Evolutionary conservation across 2,888 invertebrate species (phyloP).

Genomic region (Polydrusus cervinus): DNA sequence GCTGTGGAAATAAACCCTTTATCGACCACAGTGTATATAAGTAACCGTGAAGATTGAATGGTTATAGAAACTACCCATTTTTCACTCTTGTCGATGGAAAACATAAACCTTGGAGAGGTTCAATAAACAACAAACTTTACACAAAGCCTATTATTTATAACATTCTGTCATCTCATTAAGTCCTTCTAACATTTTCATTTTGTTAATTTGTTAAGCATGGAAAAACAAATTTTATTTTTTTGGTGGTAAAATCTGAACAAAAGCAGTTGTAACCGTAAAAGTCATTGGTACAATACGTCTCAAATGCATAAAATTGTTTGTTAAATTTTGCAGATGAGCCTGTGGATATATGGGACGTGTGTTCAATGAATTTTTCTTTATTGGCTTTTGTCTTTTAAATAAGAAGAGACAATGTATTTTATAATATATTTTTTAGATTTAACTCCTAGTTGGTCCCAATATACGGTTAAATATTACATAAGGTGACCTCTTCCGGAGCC

Average conservation of each 20-base stretch:
- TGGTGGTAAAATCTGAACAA: constrained; percentile 23
- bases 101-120: constrained; percentile 9
- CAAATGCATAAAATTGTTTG: constrained; percentile 25
- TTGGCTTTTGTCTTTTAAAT: constrained; percentile 22
- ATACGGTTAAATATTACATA: too few relatives aligned
- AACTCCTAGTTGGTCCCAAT: too few relatives aligned
- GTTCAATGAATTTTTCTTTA: constrained; percentile 19
- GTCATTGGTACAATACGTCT: constrained; percentile 11
- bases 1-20: too few relatives aligned
- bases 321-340: constrained; percentile 19
- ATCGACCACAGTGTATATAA: too few relatives aligned
- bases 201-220: constrained; percentile 18
- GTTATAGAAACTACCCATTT: constrained; percentile 17
- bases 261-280: constrained; percentile 21
- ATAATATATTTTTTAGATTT: not conserved
- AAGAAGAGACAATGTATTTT: constrained; percentile 27
- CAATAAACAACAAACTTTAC: constrained; percentile 28
- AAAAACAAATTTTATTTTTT: constrained; percentile 25
- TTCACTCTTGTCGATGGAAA: not conserved
- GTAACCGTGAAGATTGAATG: not conserved
- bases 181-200: constrained; percentile 32
- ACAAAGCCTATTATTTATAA: constrained; percentile 7
- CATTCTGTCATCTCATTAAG: constrained; percentile 24
- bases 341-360: constrained; percentile 8
- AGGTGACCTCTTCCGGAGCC: too few relatives aligned